Conservation (phyloP, 2,888 invertebrate species). For the Sphinx pinastri region DNA sequence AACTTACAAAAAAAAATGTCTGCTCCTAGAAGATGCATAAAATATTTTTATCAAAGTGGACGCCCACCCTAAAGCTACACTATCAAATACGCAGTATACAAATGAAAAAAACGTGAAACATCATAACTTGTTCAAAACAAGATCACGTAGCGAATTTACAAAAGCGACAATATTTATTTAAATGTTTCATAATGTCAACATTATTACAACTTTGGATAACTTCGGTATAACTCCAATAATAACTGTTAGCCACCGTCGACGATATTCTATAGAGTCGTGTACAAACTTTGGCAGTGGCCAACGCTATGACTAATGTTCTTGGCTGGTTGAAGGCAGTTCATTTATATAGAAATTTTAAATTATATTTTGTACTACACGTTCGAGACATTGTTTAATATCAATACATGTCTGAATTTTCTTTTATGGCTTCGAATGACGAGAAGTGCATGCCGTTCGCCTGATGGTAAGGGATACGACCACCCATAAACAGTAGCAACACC, state of each 20-base stretch:
- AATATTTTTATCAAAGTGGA: neutral
- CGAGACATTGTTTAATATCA: neutral
- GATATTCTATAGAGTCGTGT: slow-evolving; percentile 33
- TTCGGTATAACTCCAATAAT: slow-evolving; percentile 56
- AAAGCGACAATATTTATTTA: slow-evolving; percentile 46
- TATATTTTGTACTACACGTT: slow-evolving; percentile 4
- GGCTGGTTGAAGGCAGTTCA: neutral
- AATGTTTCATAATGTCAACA: slow-evolving; percentile 46
- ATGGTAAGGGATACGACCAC: no score
- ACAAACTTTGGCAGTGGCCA: slow-evolving; percentile 11
- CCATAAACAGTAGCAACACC: no score
- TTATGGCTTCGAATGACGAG: no score
- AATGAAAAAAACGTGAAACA: slow-evolving; percentile 27
- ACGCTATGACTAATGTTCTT: slow-evolving; percentile 10
- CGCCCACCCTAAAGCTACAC: slow-evolving; percentile 4
- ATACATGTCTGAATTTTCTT: no score
- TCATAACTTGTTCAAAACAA: slow-evolving; percentile 48
- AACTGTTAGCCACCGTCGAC: slow-evolving; percentile 44
- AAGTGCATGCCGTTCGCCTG: no score
- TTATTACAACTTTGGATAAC: slow-evolving; percentile 64
- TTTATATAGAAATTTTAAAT: neutral
- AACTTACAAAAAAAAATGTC: no score
- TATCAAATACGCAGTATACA: slow-evolving; percentile 23
- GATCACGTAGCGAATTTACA: slow-evolving; percentile 54
- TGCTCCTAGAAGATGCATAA: neutral